Evolutionary conservation across 2,888 invertebrate genomes (phyloP).

Genomic region (Rotaria macrura): DNA sequence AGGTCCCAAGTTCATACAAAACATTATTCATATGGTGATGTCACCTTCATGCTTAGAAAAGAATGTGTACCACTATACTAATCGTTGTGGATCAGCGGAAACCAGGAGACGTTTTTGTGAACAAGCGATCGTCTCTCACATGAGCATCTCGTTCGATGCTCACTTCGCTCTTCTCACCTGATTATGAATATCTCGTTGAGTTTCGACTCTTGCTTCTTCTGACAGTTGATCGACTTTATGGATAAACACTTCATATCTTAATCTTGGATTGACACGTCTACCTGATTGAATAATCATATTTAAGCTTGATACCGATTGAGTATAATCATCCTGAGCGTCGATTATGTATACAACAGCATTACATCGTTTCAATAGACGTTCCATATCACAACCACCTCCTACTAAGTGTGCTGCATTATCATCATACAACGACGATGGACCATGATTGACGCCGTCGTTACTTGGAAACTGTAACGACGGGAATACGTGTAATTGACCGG

Average conservation of each 20-base stretch:
- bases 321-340: constrained; percentile 88
- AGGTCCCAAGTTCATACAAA: too few relatives aligned
- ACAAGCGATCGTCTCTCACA: too few relatives aligned
- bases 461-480: constrained; percentile 52
- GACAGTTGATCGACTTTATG: constrained; percentile 98
- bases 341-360: constrained; percentile 97
- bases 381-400: constrained; percentile 56
- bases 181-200: constrained; percentile 92
- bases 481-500: constrained; percentile 94
- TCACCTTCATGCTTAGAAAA: too few relatives aligned
- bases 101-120: too few relatives aligned
- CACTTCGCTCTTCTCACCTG: constrained; percentile 39
- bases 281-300: constrained; percentile 84
- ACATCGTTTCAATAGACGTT: constrained; percentile 68
- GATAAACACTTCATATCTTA: constrained; percentile 93
- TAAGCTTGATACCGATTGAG: constrained; percentile 82
- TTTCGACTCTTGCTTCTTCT: constrained; percentile 97
- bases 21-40: too few relatives aligned
- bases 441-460: background rate
- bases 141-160: too few relatives aligned
- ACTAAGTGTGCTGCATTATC: background rate
- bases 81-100: too few relatives aligned
- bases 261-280: constrained; percentile 82
- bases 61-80: too few relatives aligned
- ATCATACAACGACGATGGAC: background rate